These are phyloP conservation scores for Glaucidium brasilianum DNA, from an alignment of 2,113 vertebrate genomes.

Conservation along the genomic window DNA sequence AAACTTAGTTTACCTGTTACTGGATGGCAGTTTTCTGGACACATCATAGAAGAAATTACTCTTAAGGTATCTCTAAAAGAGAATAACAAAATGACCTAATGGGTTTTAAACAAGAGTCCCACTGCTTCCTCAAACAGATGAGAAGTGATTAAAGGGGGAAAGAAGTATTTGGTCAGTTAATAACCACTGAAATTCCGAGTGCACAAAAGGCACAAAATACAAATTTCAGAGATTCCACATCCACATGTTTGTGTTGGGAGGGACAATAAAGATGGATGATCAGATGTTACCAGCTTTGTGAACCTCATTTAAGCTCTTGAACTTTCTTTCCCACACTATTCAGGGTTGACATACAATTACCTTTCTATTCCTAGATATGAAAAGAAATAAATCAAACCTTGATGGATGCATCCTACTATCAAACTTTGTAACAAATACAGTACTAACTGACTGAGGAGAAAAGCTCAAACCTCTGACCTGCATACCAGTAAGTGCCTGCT, in stretches of 20 bases:
- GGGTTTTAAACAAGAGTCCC: neutral
- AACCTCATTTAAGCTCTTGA: neutral
- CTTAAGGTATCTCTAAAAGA: neutral
- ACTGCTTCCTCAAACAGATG: neutral
- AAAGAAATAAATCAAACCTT: neutral
- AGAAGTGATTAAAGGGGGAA: neutral
- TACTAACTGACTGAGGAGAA: neutral
- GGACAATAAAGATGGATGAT: neutral
- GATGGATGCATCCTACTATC: neutral
- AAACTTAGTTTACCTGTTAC: neutral
- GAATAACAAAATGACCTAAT: neutral
- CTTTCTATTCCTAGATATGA: neutral
- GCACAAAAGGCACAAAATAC: neutral
- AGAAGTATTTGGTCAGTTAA: neutral
- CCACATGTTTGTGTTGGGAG: neutral
- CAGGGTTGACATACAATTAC: neutral
- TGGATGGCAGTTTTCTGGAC: neutral
- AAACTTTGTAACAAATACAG: neutral
- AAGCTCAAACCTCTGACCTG: neutral
- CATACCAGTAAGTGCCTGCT: neutral
- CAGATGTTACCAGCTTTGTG: neutral
- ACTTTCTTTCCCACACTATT: neutral
- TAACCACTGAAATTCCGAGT: neutral
- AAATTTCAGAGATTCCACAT: neutral
- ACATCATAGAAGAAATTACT: neutral